These are phyloP conservation scores for Erinaceus europaeus DNA, from an alignment of 2,113 vertebrate species.

Conservation along the genomic window DNA sequence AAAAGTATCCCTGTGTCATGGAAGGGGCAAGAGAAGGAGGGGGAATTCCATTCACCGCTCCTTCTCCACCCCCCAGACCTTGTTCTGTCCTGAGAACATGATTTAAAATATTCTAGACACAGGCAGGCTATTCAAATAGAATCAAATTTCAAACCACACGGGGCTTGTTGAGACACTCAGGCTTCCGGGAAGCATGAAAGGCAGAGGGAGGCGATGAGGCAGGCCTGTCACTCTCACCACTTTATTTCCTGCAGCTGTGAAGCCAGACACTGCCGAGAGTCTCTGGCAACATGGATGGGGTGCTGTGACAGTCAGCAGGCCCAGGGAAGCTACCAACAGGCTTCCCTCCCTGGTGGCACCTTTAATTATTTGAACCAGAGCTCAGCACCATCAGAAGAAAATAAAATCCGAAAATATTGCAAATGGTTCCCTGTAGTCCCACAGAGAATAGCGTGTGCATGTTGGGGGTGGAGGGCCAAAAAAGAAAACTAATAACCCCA, in stretches of 20 bases:
- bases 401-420: slow-evolving; percentile 69
- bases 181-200: slow-evolving; percentile 75
- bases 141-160: slow-evolving; percentile 78
- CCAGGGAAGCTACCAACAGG: slow-evolving; percentile 64
- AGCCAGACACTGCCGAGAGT: slow-evolving; percentile 57
- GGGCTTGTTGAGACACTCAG: slow-evolving; percentile 76
- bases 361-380: slow-evolving; percentile 81
- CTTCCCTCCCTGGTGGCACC: slow-evolving; percentile 57
- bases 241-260: slow-evolving; percentile 77
- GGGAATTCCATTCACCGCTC: background rate
- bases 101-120: slow-evolving; percentile 82
- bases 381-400: slow-evolving; percentile 71
- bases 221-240: slow-evolving; percentile 64
- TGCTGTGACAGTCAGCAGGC: slow-evolving; percentile 58
- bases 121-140: slow-evolving; percentile 82
- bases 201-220: slow-evolving; percentile 54
- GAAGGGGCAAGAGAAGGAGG: background rate
- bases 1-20: background rate
- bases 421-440: slow-evolving; percentile 69
- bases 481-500: background rate
- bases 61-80: background rate
- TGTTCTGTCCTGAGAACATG: slow-evolving; percentile 67
- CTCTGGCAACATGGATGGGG: slow-evolving; percentile 62
- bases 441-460: slow-evolving; percentile 58
- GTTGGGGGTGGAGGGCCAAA: background rate